Conservation (phyloP, 2,113 vertebrate species). For the Ascaphus truei region DNA sequence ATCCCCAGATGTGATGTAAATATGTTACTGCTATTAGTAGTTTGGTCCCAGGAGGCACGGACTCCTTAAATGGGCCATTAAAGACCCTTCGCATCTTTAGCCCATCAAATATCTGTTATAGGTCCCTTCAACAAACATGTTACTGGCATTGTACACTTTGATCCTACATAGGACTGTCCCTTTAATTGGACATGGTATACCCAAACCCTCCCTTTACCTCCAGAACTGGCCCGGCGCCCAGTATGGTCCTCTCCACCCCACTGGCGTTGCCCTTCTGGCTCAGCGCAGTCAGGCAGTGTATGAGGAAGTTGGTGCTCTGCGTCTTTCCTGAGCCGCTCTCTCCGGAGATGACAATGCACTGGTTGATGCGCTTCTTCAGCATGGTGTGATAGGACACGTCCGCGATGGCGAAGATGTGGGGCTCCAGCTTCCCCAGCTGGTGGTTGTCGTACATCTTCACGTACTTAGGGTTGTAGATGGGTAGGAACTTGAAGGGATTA, state of each 20-base stretch:
- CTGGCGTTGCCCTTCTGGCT: slow-evolving; percentile 86
- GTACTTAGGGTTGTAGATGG: slow-evolving; percentile 92
- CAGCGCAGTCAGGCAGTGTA: slow-evolving; percentile 90
- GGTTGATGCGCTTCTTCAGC: slow-evolving; percentile 76
- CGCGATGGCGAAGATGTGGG: slow-evolving; percentile 90
- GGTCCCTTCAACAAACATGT: too few relatives aligned
- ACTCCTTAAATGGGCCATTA: too few relatives aligned
- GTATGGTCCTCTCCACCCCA: slow-evolving; percentile 84
- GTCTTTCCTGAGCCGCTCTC: slow-evolving; percentile 94
- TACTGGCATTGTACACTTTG: too few relatives aligned
- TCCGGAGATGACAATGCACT: slow-evolving; percentile 89
- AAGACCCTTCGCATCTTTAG: too few relatives aligned
- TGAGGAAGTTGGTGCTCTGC: slow-evolving; percentile 89
- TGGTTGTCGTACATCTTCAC: slow-evolving; percentile 92
- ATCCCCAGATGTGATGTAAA: too few relatives aligned
- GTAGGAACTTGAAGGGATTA: slow-evolving; percentile 91
- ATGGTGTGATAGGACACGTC: slow-evolving; percentile 83
- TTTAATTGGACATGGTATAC: too few relatives aligned
- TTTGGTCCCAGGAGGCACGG: too few relatives aligned
- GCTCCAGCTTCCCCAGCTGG: slow-evolving; percentile 81
- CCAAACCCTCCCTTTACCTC: too few relatives aligned
- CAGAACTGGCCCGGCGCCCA: slow-evolving; percentile 86
- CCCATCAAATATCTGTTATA: too few relatives aligned
- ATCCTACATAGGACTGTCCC: too few relatives aligned
- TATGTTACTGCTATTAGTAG: too few relatives aligned